Conservation (phyloP, 2,888 invertebrate genomes). For the Lycaena phlaeas region DNA sequence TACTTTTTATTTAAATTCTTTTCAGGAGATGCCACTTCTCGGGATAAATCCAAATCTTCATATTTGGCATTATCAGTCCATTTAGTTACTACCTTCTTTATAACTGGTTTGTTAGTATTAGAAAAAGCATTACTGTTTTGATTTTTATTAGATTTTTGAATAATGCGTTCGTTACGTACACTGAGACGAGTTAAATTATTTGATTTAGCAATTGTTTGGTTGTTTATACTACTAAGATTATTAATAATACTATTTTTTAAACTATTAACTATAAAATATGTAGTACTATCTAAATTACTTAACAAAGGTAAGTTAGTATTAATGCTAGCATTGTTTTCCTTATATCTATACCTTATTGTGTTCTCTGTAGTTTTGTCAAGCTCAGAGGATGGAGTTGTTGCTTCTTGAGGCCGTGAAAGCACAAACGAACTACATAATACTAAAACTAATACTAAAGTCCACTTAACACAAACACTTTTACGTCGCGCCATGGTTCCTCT, state of each 20-base stretch:
- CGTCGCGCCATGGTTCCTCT: slow-evolving; percentile 48
- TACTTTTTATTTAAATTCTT: slow-evolving; percentile 22
- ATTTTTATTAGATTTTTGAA: not conserved
- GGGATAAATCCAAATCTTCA: slow-evolving; percentile 54
- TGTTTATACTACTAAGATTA: slow-evolving; percentile 2
- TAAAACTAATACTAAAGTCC: slow-evolving; percentile 62
- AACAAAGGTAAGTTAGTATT: slow-evolving; percentile 15
- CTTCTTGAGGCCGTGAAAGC: slow-evolving; percentile 50
- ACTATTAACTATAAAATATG: slow-evolving; percentile 8
- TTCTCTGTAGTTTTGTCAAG: slow-evolving; percentile 40
- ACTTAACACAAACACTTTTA: slow-evolving; percentile 54
- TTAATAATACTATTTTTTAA: slow-evolving; percentile 1
- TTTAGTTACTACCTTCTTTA: slow-evolving; percentile 63
- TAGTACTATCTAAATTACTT: slow-evolving; percentile 10
- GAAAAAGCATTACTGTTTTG: not conserved
- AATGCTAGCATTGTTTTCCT: slow-evolving; percentile 18
- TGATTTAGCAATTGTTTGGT: not conserved
- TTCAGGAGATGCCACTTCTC: slow-evolving; percentile 36
- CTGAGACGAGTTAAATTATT: not conserved
- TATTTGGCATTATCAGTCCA: slow-evolving; percentile 65
- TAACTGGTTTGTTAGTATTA: slow-evolving; percentile 33
- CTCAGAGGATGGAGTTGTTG: slow-evolving; percentile 20
- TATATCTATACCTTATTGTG: slow-evolving; percentile 56
- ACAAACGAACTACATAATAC: slow-evolving; percentile 45
- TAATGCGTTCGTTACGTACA: slow-evolving; percentile 13